Base-by-base conservation (phyloP, 2,797 vertebrate genomes). In the Acrossocheilus fasciatus region DNA sequence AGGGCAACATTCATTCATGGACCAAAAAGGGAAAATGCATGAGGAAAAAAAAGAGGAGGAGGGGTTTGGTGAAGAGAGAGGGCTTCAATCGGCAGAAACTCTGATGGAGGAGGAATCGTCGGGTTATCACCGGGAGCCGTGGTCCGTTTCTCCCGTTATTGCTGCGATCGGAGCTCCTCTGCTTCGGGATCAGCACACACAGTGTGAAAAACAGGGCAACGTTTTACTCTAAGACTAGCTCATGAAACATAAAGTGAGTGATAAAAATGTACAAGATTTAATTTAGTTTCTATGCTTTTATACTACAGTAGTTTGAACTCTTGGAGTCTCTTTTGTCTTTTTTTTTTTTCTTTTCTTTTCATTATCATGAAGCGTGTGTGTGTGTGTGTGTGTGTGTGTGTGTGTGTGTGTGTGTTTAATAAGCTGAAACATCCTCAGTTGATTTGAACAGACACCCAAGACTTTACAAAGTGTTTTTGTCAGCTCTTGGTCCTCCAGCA, bases 281-380 rank as follows among this genome's bases (percentile, higher is more conserved):
- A 99, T 97, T 99, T 98, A 98, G 96, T 98, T 97, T 97, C 98
- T 99, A 98, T 98, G 97, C 96, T 97, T 98, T 98, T 99, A 98
- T 97, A 97, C 98, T 99, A 99, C 98, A 99, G 98, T 99, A 99
- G 98, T 99, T 98, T 97, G 96, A 99, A 97, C 97, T 99, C 97
- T 98, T 97, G 95, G 97, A 98, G 97, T 98, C 97, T 97, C 96
- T 97, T 96, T 95, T 91, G 62, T 92, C 26, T 90, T 93, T 92
- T 91, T 94, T 94, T 95, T 93, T 93, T 85, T 87, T 26, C 26
- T 26, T 90, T 93, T 92, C 91, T 94, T 95, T 93, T 93, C 94
- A 95, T 95, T 96, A 96, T 92, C 91, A 89, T 84, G 90, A 90
- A 8, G 41, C 9, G 86, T 88, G 84, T 78, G 90, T 88, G 84